phyloP scores from a whole-genome alignment of 1,140 invertebrate species.

The Orussus abietinus region DNA sequence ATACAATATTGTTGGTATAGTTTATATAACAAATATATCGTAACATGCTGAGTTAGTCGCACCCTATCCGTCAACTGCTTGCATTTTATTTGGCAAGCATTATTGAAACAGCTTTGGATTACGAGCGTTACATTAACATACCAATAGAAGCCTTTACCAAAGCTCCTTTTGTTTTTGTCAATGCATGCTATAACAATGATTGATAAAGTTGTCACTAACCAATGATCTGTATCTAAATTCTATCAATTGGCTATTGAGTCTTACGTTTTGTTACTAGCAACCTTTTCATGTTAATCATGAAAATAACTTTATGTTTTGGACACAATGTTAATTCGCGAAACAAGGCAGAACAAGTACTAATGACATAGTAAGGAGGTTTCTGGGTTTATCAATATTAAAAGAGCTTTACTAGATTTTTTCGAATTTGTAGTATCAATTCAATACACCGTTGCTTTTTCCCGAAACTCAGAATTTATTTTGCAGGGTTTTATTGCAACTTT shows the following conservation, averaged over 20 bases:
- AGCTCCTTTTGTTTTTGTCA: not conserved
- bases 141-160: not conserved
- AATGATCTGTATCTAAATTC: constrained; percentile 13
- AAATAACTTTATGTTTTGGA: no score
- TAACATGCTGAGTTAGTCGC: constrained; percentile 1
- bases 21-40: constrained; percentile 2
- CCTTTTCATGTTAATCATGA: no score
- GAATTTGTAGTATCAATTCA: no score
- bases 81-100: constrained; percentile 14
- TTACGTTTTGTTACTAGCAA: no score
- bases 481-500: no score
- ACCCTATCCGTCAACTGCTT: constrained; percentile 5
- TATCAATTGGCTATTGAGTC: constrained; percentile 2
- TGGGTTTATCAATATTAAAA: no score
- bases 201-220: constrained; percentile 32
- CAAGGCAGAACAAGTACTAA: no score
- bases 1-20: not conserved
- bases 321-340: no score
- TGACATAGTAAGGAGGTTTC: no score
- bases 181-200: constrained; percentile 16
- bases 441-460: no score
- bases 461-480: no score
- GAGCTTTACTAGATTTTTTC: no score
- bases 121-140: not conserved
- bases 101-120: constrained; percentile 12